phyloP scores from a whole-genome alignment of 2,113 vertebrate genomes.

The Sinocyclocheilus anophthalmus region DNA sequence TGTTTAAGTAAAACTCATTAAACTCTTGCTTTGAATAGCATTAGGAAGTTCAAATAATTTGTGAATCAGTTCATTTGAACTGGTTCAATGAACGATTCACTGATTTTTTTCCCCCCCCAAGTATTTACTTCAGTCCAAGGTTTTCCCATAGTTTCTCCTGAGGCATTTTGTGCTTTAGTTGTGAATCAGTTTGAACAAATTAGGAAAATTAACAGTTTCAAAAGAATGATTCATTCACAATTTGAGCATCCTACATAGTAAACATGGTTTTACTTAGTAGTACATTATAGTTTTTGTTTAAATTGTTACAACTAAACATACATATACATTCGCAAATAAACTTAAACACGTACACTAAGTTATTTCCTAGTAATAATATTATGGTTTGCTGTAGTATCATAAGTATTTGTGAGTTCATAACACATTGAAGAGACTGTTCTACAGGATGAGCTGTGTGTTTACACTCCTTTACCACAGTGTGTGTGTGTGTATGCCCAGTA shows the following conservation, averaged over 20 bases:
- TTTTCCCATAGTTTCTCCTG: neutral
- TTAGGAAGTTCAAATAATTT: neutral
- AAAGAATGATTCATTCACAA: neutral
- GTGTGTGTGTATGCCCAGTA: neutral
- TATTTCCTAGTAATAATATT: conserved; percentile 64
- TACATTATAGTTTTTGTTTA: neutral
- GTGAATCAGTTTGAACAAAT: neutral
- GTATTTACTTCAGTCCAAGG: neutral
- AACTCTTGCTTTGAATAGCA: neutral
- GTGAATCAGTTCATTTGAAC: neutral
- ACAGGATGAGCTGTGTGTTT: conserved; percentile 44
- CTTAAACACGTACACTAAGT: neutral
- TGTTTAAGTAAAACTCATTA: neutral
- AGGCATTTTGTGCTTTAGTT: neutral
- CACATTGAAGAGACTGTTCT: conserved; percentile 58
- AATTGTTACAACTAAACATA: neutral
- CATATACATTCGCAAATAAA: neutral
- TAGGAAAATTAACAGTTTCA: too few species aligned
- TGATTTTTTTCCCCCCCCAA: too few species aligned
- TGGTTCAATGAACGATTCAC: neutral
- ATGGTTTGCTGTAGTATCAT: conserved; percentile 54
- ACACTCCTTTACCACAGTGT: conserved; percentile 39
- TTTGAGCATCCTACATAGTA: neutral
- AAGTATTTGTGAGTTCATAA: conserved; percentile 48
- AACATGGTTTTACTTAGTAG: neutral